A percentile compares a stretch with the other conserved stretches of the same genome.
phyloP scores from a whole-genome alignment of 2,888 invertebrate species.

The Eristalinus sepulchralis region DNA sequence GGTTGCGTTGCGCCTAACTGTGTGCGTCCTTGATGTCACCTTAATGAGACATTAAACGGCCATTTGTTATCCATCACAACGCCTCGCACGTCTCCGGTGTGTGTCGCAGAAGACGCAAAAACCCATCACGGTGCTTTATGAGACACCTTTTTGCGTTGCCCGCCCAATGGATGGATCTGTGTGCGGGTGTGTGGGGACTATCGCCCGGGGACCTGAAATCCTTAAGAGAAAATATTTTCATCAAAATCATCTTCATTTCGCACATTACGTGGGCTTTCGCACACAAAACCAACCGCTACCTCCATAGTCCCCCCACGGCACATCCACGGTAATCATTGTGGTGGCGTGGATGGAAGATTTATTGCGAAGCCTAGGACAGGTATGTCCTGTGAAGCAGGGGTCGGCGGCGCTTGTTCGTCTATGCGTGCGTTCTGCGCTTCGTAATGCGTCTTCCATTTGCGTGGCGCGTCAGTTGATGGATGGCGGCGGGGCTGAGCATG shows the following conservation, averaged over 20 bases:
- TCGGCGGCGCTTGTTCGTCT: not conserved
- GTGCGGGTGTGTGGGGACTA: not conserved
- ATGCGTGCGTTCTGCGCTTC: not conserved
- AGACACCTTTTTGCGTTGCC: not conserved
- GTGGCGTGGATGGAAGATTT: slow-evolving; percentile 49
- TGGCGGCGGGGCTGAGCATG: slow-evolving; percentile 16
- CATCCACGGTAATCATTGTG: slow-evolving; percentile 21
- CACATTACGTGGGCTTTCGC: slow-evolving; percentile 13
- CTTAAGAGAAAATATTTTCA: slow-evolving; percentile 14
- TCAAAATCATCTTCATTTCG: slow-evolving; percentile 51
- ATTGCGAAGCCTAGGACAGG: slow-evolving; percentile 45
- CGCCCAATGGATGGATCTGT: too few relatives aligned
- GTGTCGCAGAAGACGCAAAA: not conserved
- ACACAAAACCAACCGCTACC: slow-evolving; percentile 1
- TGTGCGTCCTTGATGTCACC: slow-evolving; percentile 15
- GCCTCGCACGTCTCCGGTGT: not conserved
- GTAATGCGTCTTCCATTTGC: slow-evolving; percentile 13
- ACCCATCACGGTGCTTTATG: not conserved
- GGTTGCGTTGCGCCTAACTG: not conserved
- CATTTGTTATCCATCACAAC: slow-evolving; percentile 19
- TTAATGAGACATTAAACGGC: slow-evolving; percentile 42
- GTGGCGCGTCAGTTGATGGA: slow-evolving; percentile 27
- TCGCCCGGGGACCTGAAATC: slow-evolving; percentile 1
- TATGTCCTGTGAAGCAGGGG: too few relatives aligned
- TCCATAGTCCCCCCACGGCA: too few relatives aligned